Evolutionary conservation across 2,797 vertebrate species (phyloP), one percentile per base, ranked within the genome.

Genomic region (Falco peregrinus): DNA sequence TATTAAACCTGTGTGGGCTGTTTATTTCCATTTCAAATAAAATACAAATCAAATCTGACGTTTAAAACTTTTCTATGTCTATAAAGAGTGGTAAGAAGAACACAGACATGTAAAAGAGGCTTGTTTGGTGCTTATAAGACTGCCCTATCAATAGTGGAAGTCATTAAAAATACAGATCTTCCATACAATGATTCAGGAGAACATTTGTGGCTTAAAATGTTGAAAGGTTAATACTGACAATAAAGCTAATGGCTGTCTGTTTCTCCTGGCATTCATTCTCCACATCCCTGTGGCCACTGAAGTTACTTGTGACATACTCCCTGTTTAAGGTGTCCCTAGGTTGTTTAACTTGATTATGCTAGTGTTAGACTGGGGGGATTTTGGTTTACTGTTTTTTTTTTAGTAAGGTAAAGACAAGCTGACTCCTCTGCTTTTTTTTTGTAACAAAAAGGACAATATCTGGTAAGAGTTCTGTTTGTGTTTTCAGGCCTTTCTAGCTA

Each of bases 11-110:
- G 25, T 21, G 33, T 48, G 51, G 18, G 56, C 47, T 89, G 41
- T 60, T 89, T 74, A 77, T 95, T 90, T 93, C 31, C n/a, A 81
- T 95, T 94, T 95, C 73, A 95, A 94, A 91, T 93, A 87, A 84
- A 94, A 90, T 41, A 84, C 37, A 93, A 94, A 84, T 89, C 63
- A 96, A 96, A 94, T 92, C 88, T 70, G 73, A 61, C 63, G 93
- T 96, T 85, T 95, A 71, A 91, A 94, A 80, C 13, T 89, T 69
- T 35, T 83, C 37, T 21, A n/a, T 39, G 22, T 45, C 50, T 94
- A 57, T 63, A 73, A 95, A 68, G 48, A 92, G 7, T 16, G 5
- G 7, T 56, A 74, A 81, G 63, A 71, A 84, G 59, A 90, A 39
- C 12, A 78, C 6, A 73, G 47, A 20, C 20, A 79, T 57, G 35